A percentile compares a stretch with the other conserved stretches of the same genome.
Evolutionary conservation across 2,113 vertebrate species (phyloP).

Genomic region (Oostethus manadensis): DNA sequence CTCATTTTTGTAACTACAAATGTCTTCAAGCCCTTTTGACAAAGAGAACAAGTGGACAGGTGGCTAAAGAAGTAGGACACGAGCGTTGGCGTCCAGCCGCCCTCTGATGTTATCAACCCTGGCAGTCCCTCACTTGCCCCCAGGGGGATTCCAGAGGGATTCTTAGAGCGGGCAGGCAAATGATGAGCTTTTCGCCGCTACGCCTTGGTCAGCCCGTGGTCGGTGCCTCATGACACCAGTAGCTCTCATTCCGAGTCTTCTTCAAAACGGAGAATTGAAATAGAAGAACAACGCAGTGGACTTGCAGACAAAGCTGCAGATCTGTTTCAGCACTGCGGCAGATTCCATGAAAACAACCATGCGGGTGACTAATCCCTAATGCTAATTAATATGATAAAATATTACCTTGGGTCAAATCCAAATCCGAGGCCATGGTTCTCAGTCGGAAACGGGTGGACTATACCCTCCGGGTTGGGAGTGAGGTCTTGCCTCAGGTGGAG

Average conservation of each 20-base stretch:
- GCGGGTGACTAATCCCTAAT: not conserved
- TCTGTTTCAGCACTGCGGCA: not conserved
- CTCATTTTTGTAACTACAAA: not conserved
- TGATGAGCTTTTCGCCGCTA: constrained; percentile 30
- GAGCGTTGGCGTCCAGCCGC: constrained; percentile 46
- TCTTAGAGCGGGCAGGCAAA: constrained; percentile 39
- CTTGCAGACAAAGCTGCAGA: not conserved
- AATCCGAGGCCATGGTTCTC: no score
- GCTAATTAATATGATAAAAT: not conserved
- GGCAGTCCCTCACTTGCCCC: constrained; percentile 39
- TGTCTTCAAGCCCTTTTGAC: not conserved
- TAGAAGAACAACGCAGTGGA: not conserved
- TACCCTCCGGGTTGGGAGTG: no score
- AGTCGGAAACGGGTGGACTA: no score
- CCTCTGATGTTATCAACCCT: constrained; percentile 56
- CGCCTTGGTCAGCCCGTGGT: constrained; percentile 14
- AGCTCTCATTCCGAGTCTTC: not conserved
- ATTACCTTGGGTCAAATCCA: not conserved
- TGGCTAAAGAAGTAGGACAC: constrained; percentile 60
- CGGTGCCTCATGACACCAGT: constrained; percentile 7
- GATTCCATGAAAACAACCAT: not conserved
- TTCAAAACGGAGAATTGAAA: not conserved
- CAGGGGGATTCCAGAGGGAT: constrained; percentile 36
- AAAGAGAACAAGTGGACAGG: constrained; percentile 34
- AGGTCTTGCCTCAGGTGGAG: no score